Percentiles rank a stretch among this genome's conserved stretches.
phyloP scores from a whole-genome alignment of 2,888 invertebrate genomes.

The Lasioglossum morio region DNA sequence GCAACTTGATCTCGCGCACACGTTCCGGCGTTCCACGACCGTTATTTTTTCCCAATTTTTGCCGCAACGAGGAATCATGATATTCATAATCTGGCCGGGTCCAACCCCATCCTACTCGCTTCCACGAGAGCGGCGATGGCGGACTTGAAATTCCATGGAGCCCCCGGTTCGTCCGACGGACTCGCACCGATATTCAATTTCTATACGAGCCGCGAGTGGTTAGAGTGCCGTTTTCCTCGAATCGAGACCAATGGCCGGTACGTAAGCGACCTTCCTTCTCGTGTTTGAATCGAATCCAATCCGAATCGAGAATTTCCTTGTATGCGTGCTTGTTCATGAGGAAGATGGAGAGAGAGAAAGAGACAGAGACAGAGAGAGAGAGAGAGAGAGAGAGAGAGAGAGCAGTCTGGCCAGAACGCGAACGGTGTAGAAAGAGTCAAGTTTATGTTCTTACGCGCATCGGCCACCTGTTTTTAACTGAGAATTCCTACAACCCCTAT shows the following conservation, averaged over 20 bases:
- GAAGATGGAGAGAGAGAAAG: not conserved
- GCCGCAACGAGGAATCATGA: constrained; percentile 11
- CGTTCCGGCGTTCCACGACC: constrained; percentile 14
- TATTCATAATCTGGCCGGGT: constrained; percentile 42
- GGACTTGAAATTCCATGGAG: constrained; percentile 22
- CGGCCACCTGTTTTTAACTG: constrained; percentile 45
- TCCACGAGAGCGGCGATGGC: not conserved
- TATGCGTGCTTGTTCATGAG: not conserved
- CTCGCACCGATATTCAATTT: constrained; percentile 60
- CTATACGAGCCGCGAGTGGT: constrained; percentile 31
- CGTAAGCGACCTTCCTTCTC: constrained; percentile 16
- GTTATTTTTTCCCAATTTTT: constrained; percentile 19
- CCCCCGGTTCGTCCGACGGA: constrained; percentile 20
- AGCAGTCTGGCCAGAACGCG: not conserved
- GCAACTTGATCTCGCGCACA: not conserved
- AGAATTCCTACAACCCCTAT: constrained; percentile 6
- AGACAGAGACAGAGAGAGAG: not conserved
- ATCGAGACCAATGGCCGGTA: constrained; percentile 24
- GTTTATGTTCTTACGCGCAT: constrained; percentile 28
- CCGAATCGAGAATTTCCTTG: constrained; percentile 20
- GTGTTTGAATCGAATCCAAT: constrained; percentile 51
- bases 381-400: not conserved
- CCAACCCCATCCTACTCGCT: not conserved
- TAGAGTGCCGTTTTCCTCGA: constrained; percentile 30
- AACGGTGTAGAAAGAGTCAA: constrained; percentile 30